Evolutionary conservation across 2,113 vertebrate genomes (phyloP), one percentile per base, ranked within the genome.

Genomic region (Dromas ardeola): DNA sequence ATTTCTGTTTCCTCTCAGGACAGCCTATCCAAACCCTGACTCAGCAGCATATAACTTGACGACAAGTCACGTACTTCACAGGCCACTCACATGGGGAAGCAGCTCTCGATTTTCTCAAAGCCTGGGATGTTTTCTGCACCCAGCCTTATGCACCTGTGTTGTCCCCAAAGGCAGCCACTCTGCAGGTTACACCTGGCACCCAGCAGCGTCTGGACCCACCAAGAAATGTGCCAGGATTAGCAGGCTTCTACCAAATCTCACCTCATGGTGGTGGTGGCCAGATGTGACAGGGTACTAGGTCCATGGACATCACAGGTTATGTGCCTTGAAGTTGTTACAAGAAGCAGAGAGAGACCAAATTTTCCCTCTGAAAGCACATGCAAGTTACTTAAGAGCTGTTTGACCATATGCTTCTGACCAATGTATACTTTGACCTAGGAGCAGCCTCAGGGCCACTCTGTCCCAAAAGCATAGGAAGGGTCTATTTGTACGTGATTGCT

Each of bases 211-310:
- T 43, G 21, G 6, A 77, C 1, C 3, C 45, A 26, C 42, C 50
- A 25, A 53, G 45, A 72, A 66, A 65, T 6, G 7, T 13, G 21
- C 30, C 42, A 58, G 20, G 16, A 62, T 45, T 13, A 29, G 36
- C 1, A 6, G 81, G 25, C 1, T 87, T 58, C 36, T 49, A 8
- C 4, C 2, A 0, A 4, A 34, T 81, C 50, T 77, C 9, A 10
- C 26, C 13, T 30, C 15, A 16, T 10, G 27, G 43, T 40, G 72
- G 18, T 61, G 30, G 21, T 70, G 36, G 10, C 11, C n/a, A 36
- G 23, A 11, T 14, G 34, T 61, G 26, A 8, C 34, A 45, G 29
- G 19, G 17, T 45, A 40, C 5, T 19, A 65, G 23, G 7, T 17
- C 38, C 25, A 29, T 13, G 7, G 40, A 2, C 40, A 11, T 14